Base-by-base conservation (phyloP, 2,888 invertebrate species). In the Hyposoter dolosus region DNA sequence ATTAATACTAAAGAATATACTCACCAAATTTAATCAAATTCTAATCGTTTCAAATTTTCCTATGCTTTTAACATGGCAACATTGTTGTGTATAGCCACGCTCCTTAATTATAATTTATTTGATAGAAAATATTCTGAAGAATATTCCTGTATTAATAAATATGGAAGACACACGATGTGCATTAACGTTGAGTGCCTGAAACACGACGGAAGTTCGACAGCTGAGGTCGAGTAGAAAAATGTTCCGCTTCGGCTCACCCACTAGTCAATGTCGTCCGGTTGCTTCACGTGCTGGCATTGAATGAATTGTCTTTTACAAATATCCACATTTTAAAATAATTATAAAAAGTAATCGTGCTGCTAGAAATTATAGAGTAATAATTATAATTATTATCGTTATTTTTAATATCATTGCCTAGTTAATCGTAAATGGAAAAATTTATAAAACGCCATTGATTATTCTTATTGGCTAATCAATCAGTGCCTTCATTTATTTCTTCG, bases 201-300 rank as follows among this genome's bases (percentile, higher is more conserved):
- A 72, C 19, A 19, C 66, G 32, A 60, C 83, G 79, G 83, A 79
- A 83, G 83, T 83, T 79, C 78, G 83, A 83, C 83, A 69, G 79
- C 79, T 79, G 83, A 79, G 79, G 79, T 79, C 74, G 69, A 79
- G 74, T 50, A 69, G 83, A 79, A 83, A 83, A 83, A 83, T 74
- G 68, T 74, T 83, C 40, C 75, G 78, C 65, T 83, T 65, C 47
- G 74, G 28, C 60, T 75, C 60, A 53, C 53, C 77, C 68, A 56
- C 72, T 53, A 78, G 63, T 83, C 78, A 83, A 83, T 83, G 77
- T 77, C 83, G 69, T 65, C 50, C 72, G 7, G 32, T 53, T 56
- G 72, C 72, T 65, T 50, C 56, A 47, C 23, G 45, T 28, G 56
- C n/a, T 74, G 74, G 47, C 83, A 74, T 83, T 79, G 74, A 79